Base-by-base conservation (phyloP, 2,888 invertebrate genomes). In the Smittia aterrima region DNA sequence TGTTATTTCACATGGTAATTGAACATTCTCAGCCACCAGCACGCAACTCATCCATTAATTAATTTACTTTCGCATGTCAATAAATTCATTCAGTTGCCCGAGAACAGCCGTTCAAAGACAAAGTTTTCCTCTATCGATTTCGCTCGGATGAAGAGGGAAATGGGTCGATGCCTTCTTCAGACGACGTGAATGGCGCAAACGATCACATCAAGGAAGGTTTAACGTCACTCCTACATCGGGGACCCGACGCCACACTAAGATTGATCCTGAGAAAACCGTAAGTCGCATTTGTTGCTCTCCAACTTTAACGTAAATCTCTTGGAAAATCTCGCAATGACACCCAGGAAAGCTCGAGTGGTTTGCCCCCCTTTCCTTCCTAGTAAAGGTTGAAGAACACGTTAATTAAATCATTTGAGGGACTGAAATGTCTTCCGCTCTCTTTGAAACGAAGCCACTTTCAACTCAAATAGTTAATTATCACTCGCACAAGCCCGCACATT, bases 31-130 rank as follows among this genome's bases (percentile, higher is more conserved):
- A 13, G 58, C 16, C 25, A 66, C 68, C 32, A 32, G 25, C 70
- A 53, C 53, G 53, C 27, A 54, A 25, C 25, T 16, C 16, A 41
- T 24, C 22, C 54, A 22, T 72, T 40, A 20, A 58, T 64, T 67
- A 32, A 32, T 66, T 25, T 32, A 24, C 47, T 41, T 16, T 54
- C 64, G 11, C 78, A 41, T 62, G 6, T 16, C 40, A 9, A 22
- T 20, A 38, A 20, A 38, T 54, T 80, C 81, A 74, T 38, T 4
- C 81, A 92, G 92, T 92, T 75, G 89, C 89, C 78, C 87, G 88
- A 77, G 92, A 92, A 79, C 90, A 92, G 79, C 89, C 90, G 68
- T 93, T 93, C 84, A 89, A 90, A 81, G 93, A 93, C 85, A 91
- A 92, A 84, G 90, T 90, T 82, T 87, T 92, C 80, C 87, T 92